Conservation (phyloP, 2,113 vertebrate species). For the Ctenodactylus gundi region DNA sequence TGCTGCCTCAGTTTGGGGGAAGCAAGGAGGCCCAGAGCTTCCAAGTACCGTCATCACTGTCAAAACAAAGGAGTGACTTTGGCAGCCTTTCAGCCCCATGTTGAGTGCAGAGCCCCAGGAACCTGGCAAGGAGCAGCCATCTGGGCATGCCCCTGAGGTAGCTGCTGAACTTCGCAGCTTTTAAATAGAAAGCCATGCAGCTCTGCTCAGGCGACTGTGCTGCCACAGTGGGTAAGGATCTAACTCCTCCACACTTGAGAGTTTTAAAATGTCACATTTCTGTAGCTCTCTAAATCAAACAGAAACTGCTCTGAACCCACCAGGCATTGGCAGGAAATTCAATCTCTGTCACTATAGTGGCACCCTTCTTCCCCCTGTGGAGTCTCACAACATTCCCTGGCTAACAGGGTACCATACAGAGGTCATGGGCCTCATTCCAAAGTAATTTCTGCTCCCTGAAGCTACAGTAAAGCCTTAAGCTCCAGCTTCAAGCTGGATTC, state of each 20-base stretch:
- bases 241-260: neutral
- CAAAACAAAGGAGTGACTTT: constrained; percentile 36
- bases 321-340: neutral
- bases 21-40: neutral
- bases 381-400: neutral
- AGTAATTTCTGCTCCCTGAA: neutral
- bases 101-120: constrained; percentile 25
- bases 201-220: neutral
- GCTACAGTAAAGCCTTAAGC: neutral
- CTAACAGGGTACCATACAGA: neutral
- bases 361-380: neutral
- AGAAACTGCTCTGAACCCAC: neutral
- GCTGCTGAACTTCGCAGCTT: constrained; percentile 35
- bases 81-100: constrained; percentile 42
- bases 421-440: neutral
- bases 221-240: neutral
- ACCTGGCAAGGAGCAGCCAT: neutral
- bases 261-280: constrained; percentile 49
- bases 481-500: neutral
- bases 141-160: neutral
- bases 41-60: neutral
- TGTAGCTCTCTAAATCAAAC: constrained; percentile 43
- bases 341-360: neutral
- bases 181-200: constrained; percentile 38
- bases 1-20: neutral